Evolutionary conservation across 2,797 vertebrate species (phyloP).

Genomic region (Urosaurus nigricauda): DNA sequence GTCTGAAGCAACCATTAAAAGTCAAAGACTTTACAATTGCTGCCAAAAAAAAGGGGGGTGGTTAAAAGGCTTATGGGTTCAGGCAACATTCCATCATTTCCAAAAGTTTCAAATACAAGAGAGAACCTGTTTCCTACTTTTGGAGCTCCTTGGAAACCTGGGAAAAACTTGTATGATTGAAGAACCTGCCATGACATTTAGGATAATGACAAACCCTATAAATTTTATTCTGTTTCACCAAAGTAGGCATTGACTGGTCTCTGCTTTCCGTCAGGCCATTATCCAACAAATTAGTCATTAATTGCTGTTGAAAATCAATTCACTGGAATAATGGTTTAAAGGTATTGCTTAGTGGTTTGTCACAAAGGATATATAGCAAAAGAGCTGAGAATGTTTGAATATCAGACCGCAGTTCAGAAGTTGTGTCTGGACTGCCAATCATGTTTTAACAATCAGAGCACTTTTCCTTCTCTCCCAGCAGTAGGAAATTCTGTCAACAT

Average conservation of each 20-base stretch:
- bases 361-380: conserved; percentile 35
- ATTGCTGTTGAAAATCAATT: conserved; percentile 64
- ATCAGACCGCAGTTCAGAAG: conserved; percentile 62
- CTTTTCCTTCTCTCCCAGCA: conserved; percentile 55
- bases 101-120: neutral
- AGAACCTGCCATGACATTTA: conserved; percentile 22
- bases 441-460: conserved; percentile 42
- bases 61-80: neutral
- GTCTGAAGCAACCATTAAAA: conserved; percentile 18
- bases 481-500: conserved; percentile 68
- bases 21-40: neutral
- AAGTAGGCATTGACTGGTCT: neutral
- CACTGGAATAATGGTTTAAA: conserved; percentile 57
- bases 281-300: conserved; percentile 61
- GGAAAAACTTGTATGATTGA: neutral
- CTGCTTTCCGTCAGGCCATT: conserved; percentile 57
- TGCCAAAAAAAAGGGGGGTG: neutral
- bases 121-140: neutral
- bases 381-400: conserved; percentile 55
- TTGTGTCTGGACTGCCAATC: conserved; percentile 71
- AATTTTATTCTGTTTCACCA: conserved; percentile 21
- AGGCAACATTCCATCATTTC: neutral
- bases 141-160: neutral
- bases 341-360: conserved; percentile 39
- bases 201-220: conserved; percentile 9